Evolutionary conservation across 1,140 invertebrate species (phyloP), one percentile per base, ranked within the genome.

Genomic region (Drosophila nannoptera): DNA sequence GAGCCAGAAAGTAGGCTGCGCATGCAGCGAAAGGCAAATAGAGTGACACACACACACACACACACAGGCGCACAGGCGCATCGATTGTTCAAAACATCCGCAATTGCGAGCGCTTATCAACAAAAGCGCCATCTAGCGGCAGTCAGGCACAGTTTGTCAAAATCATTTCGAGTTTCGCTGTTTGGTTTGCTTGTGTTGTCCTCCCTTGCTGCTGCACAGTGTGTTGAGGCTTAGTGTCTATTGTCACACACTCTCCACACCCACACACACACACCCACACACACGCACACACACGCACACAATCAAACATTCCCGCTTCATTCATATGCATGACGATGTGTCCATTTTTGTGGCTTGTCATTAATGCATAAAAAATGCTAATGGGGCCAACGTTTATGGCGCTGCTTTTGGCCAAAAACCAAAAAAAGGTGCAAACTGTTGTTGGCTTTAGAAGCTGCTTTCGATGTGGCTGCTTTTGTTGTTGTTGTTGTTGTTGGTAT

Each of bases 71-170:
- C n/a, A n/a, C n/a, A n/a, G n/a, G 86, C 86, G 71, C 81, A 86
- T 86, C 81, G 81, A 86, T 86, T 86, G 86, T 86, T 86, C 81
- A 81, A 86, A 86, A 86, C 77, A 86, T 86, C 80, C 80, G 81
- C 81, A 84, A 84, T 84, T 84, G 73, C 35, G 69, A 69, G 55
- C 63, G 76, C 81, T 84, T 80, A 84, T 84, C 80, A 84, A 84
- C 80, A 69, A 73, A 56, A 62, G 80, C 80, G 80, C 69, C 80
- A 76, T 78, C 77, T 76, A 77, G 49, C 69, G 69, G 46, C 76
- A 69, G 73, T 60, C 63, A 71, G 72, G 66, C 73, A 73, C 80
- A 84, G 76, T 84, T 84, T 84, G 80, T 84, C 80, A 84, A 84
- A 84, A 78, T 84, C 65, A 63, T 58, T 63, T 69, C 53, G 32